A percentile compares a stretch with the other conserved stretches of the same genome.
These are phyloP conservation scores for Babylonia areolata DNA, from an alignment of 1,140 invertebrate genomes.

Conservation along the genomic window DNA sequence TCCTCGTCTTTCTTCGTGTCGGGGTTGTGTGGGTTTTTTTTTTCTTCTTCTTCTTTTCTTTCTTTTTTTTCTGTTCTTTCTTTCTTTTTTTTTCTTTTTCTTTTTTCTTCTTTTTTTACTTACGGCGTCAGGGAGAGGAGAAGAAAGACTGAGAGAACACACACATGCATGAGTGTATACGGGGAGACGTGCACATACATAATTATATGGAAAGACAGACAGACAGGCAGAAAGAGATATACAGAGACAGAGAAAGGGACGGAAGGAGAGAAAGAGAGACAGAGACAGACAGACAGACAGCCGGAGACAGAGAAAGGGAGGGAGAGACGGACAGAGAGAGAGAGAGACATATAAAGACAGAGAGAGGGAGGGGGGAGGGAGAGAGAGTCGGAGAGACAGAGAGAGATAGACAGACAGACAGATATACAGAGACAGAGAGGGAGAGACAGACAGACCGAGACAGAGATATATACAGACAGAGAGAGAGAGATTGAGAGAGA, in stretches of 20 bases:
- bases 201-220: too few relatives aligned
- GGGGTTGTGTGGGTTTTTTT: neutral
- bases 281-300: too few relatives aligned
- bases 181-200: too few relatives aligned
- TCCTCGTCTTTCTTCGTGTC: neutral
- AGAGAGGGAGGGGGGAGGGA: neutral
- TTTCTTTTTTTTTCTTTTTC: neutral
- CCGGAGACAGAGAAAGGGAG: neutral
- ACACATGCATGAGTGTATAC: too few relatives aligned
- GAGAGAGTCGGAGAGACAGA: neutral
- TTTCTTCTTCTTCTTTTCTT: neutral
- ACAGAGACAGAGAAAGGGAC: too few relatives aligned
- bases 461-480: neutral
- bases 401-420: neutral
- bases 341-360: neutral
- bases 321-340: neutral
- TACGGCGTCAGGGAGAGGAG: neutral
- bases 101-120: neutral
- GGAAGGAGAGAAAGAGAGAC: too few relatives aligned
- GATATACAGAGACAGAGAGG: neutral
- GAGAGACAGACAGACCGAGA: neutral
- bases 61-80: neutral
- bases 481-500: slow-evolving; percentile 1
- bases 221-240: too few relatives aligned
- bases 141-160: too few relatives aligned